Conservation (phyloP, 1,140 invertebrate genomes). For the Drosophila repletoides region DNA sequence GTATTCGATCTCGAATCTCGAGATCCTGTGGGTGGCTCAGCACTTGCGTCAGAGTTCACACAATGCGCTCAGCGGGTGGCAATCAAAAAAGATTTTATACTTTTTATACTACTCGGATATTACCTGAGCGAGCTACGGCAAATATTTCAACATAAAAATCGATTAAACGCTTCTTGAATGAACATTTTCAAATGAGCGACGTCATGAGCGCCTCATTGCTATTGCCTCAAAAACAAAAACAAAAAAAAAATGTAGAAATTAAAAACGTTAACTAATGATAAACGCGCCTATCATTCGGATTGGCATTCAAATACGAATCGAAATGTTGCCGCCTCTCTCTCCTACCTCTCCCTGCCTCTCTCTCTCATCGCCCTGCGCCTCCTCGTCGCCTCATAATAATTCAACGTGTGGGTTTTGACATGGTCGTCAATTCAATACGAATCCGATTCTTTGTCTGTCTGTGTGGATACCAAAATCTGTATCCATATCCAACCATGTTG, state of each 20-base stretch:
- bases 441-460: not conserved
- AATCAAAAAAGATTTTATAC: not conserved
- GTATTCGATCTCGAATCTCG: constrained; percentile 3
- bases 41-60: constrained; percentile 53
- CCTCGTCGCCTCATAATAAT: constrained; percentile 15
- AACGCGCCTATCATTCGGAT: constrained; percentile 33
- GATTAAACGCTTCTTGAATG: constrained; percentile 79
- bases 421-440: constrained; percentile 41
- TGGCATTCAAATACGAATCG: constrained; percentile 20
- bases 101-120: not conserved
- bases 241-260: constrained; percentile 45
- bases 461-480: constrained; percentile 2
- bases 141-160: constrained; percentile 48
- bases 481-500: constrained; percentile 22
- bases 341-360: not conserved
- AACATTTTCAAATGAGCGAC: constrained; percentile 51
- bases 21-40: constrained; percentile 73
- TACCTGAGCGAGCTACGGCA: constrained; percentile 13
- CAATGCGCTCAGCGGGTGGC: constrained; percentile 60
- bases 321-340: not conserved
- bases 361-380: not conserved
- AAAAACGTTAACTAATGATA: constrained; percentile 60
- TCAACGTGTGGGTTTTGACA: constrained; percentile 66
- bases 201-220: constrained; percentile 41
- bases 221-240: constrained; percentile 46